Evolutionary conservation across 2,888 invertebrate genomes (phyloP), one percentile per base, ranked within the genome.

Genomic region (Clusia tigrina): DNA sequence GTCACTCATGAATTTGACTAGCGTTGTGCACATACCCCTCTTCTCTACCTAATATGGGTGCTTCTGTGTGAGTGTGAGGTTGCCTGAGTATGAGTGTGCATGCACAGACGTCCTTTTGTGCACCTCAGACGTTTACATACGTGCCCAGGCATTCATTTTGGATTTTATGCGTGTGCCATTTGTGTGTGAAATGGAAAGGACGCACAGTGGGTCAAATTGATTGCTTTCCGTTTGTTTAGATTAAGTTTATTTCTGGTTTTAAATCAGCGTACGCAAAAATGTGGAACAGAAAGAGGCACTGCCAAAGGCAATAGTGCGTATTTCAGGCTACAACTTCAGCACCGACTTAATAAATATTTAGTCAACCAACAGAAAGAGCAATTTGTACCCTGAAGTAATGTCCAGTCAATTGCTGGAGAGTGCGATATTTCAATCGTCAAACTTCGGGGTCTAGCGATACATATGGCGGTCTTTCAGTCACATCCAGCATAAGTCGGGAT

Each of bases 111-210:
- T 57, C 54, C 62, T 64, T 67, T 69, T 68, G 64, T 20, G 18
- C 48, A 18, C 48, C 54, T 48, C 69, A 69, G 68, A 55, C 56
- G 58, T 69, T 70, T 69, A 65, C 70, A 73, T 73, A 73, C 76
- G 75, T 75, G 75, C 69, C 70, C 67, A 64, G 69, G 76, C 76
- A 75, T 75, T 74, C 67, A 65, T 71, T 70, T 66, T 67, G 32
- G 66, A 69, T 66, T 65, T 74, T 71, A 75, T 76, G 71, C 67
- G 61, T 61, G 24, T 55, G 60, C 15, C 12, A 17, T 54, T 58
- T 57, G 57, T 62, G 37, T 42, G 42, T 58, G 62, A 62, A 62
- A 62, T 54, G 54, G 58, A 62, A 62, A 62, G 58, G 54, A 58
- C 24, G 58, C 32, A 48, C 46, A 24, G 24, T 46, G 46, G 25